Percentiles rank a stretch among this genome's conserved stretches.
Conservation (phyloP, 2,888 invertebrate species). For the Diloba caeruleocephala region DNA sequence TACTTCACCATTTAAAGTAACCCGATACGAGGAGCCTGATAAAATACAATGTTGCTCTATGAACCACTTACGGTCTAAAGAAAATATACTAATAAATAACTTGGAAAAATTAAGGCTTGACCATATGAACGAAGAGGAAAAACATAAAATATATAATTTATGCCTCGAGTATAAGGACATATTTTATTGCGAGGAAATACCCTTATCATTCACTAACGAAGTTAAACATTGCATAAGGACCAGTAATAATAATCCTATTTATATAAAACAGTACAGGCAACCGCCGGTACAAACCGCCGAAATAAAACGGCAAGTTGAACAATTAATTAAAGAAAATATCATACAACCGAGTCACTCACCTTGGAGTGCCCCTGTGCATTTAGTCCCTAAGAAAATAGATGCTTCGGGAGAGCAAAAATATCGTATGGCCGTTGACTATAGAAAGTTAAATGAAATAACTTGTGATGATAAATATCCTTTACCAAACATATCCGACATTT, state of each 20-base stretch:
- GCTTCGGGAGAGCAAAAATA: conserved; percentile 6
- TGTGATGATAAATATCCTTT: conserved; percentile 12
- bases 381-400: conserved; percentile 11
- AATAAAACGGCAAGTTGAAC: background rate
- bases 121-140: no score
- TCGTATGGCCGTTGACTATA: conserved; percentile 5
- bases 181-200: background rate
- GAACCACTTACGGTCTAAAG: no score
- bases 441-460: conserved; percentile 11
- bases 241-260: background rate
- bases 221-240: background rate
- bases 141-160: no score
- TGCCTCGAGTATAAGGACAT: no score
- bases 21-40: no score
- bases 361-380: conserved; percentile 1
- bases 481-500: conserved; percentile 2
- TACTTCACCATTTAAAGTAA: no score
- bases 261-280: background rate
- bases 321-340: background rate
- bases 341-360: background rate
- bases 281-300: background rate
- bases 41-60: no score
- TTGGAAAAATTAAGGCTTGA: no score
- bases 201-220: background rate
- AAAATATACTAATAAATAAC: no score